Evolutionary conservation across 1,140 invertebrate genomes (phyloP), one percentile per base, ranked within the genome.

Genomic region (Goniozus legneri): DNA sequence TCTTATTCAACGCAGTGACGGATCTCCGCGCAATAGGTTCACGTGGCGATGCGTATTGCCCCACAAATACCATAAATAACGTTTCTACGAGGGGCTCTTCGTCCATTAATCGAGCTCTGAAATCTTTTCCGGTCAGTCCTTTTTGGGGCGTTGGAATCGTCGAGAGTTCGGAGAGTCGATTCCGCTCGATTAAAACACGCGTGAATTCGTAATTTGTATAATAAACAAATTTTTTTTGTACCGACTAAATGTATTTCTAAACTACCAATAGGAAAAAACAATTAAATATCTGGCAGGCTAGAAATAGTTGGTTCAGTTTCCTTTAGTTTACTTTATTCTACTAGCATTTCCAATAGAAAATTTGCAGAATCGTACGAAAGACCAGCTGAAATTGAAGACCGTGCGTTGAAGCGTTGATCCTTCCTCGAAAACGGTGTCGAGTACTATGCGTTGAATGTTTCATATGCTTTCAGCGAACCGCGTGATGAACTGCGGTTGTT

Each of bases 61-160:
- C 54, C 31, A 52, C 45, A 44, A 32, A 53, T 47, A 37, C 45
- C 50, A 62, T 62, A 64, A 62, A 64, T 62, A 60, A 64, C 47
- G 30, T 37, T 34, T 42, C 27, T 44, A 43, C 42, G 12, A 40
- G 43, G 24, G 38, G 12, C 36, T 12, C 14, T 37, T n/a, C 36
- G 20, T 51, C 57, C 56, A 60, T 60, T 53, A 50, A 58, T 63
- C 51, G 55, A 58, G 35, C 37, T 42, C 24, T 13, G 19, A 12
- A 32, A 41, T 41, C 36, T 45, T 50, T 55, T 55, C 49, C 52
- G 50, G 34, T 46, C 31, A 44, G 6, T 12, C 22, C 43, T 47
- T 38, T 46, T 39, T 16, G 19, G 39, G 36, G n/a, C 1, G n/a
- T 32, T 21, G n/a, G n/a, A n/a, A n/a, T n/a, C n/a, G n/a, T n/a